phyloP scores from a whole-genome alignment of 2,888 invertebrate species.

The Ichneumon xanthorius region DNA sequence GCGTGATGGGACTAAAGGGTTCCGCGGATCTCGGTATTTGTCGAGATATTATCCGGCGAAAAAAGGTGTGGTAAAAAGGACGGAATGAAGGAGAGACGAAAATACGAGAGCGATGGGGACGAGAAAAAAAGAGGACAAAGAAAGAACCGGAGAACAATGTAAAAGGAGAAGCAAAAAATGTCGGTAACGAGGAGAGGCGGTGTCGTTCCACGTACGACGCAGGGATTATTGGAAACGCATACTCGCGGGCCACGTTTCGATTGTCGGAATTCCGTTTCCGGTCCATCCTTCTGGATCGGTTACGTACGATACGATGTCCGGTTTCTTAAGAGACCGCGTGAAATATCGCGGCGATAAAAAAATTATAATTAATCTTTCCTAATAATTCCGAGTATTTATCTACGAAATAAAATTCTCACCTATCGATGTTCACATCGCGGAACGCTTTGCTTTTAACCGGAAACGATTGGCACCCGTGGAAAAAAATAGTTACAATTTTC shows the following conservation, averaged over 20 bases:
- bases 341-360: background rate
- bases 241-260: constrained; percentile 2
- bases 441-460: background rate
- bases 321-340: background rate
- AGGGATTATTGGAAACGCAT: constrained; percentile 6
- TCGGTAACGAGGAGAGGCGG: constrained; percentile 76
- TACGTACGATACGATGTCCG: background rate
- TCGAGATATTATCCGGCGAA: constrained; percentile 76
- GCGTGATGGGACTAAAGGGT: constrained; percentile 72
- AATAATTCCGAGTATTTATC: background rate
- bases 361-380: background rate
- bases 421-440: background rate
- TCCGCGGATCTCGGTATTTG: constrained; percentile 74
- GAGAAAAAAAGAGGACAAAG: constrained; percentile 6
- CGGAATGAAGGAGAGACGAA: constrained; percentile 47
- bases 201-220: constrained; percentile 69
- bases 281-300: background rate
- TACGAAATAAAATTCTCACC: background rate
- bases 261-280: background rate
- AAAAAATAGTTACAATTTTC: too few species aligned
- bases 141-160: background rate
- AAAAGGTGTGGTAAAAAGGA: constrained; percentile 20
- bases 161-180: constrained; percentile 30
- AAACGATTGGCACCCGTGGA: too few species aligned
- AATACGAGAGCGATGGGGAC: constrained; percentile 45